Evolutionary conservation across 2,888 invertebrate species (phyloP), one percentile per base, ranked within the genome.

Genomic region (Caenorhabditis macrosperma): DNA sequence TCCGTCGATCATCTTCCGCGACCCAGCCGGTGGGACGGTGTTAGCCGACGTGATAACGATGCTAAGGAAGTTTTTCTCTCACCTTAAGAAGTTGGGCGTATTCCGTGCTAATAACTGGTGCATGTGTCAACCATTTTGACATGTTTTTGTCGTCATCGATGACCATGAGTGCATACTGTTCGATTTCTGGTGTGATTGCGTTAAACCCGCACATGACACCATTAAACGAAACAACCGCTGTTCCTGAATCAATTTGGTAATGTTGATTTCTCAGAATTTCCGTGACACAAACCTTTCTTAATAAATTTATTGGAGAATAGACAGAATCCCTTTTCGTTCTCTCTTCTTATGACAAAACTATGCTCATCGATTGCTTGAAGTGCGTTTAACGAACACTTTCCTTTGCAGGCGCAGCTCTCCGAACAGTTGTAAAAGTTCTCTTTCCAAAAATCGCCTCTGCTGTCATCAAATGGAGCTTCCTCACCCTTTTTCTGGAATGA

Each of bases 251-350:
- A n/a, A n/a, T n/a, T n/a, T n/a, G n/a, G n/a, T n/a, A n/a, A n/a
- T n/a, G 20, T 46, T 7, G 4, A 46, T 6, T 46, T 46, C 22
- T 20, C 6, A 7, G 5, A 17, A 20, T 7, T 17, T 20, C 4
- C 6, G 12, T 20, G 20, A 46, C 17, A 46, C 12, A 33, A 33
- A 55, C 57, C 59, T 60, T 60, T 60, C 15, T 41, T 26, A n/a
- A 60, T 20, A 1, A 12, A 1, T 1, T 12, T 2, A 7, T 41
- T 33, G 7, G 59, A 22, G 17, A 24, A 60, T 1, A 60, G 9
- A n/a, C 41, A 41, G 44, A 60, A 60, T 0, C 59, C 59, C 4
- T 35, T 24, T 1, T 5, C 44, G n/a, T 41, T 28, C 5, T 7
- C 4, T n/a, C 59, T 24, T n/a, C 17, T 24, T 26, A 59, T 38